Conservation (phyloP, 1,140 invertebrate species). For the Ceratina japonica region DNA sequence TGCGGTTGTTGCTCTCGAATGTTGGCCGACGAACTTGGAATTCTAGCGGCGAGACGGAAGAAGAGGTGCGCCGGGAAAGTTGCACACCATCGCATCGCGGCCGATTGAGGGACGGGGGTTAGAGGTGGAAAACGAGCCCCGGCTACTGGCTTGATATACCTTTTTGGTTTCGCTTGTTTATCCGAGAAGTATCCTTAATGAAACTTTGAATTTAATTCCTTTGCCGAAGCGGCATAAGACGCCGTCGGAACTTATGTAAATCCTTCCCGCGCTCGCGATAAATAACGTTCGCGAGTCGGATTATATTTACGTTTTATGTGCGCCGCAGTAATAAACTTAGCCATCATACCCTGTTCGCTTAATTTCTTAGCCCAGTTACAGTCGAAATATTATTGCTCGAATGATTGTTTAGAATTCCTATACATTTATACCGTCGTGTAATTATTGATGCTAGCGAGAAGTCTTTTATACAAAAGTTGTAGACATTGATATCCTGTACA, state of each 20-base stretch:
- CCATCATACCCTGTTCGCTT: not conserved
- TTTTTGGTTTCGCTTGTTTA: slow-evolving; percentile 27
- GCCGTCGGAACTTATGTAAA: not conserved
- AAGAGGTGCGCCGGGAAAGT: not conserved
- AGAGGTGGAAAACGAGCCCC: not conserved
- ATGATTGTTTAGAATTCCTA: not conserved
- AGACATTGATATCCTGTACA: too few species aligned
- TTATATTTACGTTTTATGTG: slow-evolving; percentile 4
- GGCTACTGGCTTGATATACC: not conserved
- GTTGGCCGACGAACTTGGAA: slow-evolving; percentile 6
- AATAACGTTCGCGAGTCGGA: slow-evolving; percentile 1
- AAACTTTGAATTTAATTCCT: slow-evolving; percentile 31
- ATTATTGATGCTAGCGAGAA: too few species aligned
- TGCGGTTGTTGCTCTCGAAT: not conserved
- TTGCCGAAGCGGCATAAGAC: not conserved
- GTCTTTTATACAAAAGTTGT: too few species aligned
- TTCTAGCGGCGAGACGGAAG: not conserved
- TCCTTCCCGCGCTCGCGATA: not conserved
- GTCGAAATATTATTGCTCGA: not conserved
- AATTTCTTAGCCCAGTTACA: not conserved
- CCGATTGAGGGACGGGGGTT: slow-evolving; percentile 2
- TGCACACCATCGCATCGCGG: not conserved
- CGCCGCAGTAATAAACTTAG: not conserved
- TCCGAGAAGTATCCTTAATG: slow-evolving; percentile 18
- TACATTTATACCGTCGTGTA: too few species aligned